Evolutionary conservation across 2,888 invertebrate species (phyloP).

Genomic region (Orchestes rusci): DNA sequence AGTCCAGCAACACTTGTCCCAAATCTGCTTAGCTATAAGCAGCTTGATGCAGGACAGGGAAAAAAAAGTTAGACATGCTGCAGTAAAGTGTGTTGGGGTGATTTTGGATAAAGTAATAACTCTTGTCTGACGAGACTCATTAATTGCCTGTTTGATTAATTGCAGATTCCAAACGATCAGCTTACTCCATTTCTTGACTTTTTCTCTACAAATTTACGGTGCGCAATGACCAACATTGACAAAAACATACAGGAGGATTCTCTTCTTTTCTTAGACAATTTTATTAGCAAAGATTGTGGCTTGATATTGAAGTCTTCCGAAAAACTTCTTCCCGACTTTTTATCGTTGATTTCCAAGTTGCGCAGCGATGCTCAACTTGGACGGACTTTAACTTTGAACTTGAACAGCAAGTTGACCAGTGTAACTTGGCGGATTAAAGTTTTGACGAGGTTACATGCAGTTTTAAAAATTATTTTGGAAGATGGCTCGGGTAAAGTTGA

Average conservation of each 20-base stretch:
- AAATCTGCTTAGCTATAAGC: slow-evolving; percentile 61
- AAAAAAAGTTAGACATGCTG: slow-evolving; percentile 51
- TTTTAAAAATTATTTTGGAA: slow-evolving; percentile 43
- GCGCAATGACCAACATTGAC: slow-evolving; percentile 87
- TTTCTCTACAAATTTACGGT: slow-evolving; percentile 71
- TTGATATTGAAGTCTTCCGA: slow-evolving; percentile 61
- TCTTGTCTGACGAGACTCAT: slow-evolving; percentile 13
- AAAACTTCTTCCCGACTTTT: slow-evolving; percentile 69
- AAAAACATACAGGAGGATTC: slow-evolving; percentile 77
- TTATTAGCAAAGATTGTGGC: slow-evolving; percentile 59
- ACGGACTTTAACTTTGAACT: slow-evolving; percentile 60
- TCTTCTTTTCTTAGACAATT: slow-evolving; percentile 66
- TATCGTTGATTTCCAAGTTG: slow-evolving; percentile 77
- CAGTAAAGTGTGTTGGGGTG: slow-evolving; percentile 50
- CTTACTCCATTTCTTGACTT: slow-evolving; percentile 69
- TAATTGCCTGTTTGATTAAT: slow-evolving; percentile 1
- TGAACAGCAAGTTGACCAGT: slow-evolving; percentile 65
- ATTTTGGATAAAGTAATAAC: slow-evolving; percentile 41
- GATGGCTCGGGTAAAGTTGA: slow-evolving; percentile 14
- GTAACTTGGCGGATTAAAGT: slow-evolving; percentile 75
- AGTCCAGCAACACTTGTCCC: slow-evolving; percentile 48
- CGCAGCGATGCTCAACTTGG: slow-evolving; percentile 57
- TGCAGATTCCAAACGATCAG: slow-evolving; percentile 45
- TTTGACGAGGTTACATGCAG: slow-evolving; percentile 59
- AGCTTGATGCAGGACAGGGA: slow-evolving; percentile 69